Base-by-base conservation (phyloP, 2,113 vertebrate species). In the Erythrolamprus reginae region DNA sequence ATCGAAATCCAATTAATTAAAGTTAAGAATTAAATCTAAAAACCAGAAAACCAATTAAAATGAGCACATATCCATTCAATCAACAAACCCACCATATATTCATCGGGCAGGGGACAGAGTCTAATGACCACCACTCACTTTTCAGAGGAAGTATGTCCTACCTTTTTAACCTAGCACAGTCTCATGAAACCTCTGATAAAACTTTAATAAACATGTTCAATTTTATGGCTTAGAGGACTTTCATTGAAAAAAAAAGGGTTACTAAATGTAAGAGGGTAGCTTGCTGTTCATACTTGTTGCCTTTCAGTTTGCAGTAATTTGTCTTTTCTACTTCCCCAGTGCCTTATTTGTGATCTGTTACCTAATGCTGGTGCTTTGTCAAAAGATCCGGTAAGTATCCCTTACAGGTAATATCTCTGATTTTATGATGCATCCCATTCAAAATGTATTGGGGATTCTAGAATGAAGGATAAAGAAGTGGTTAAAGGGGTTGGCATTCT, bases 311-410 rank as follows among this genome's bases (percentile, higher is more conserved):
- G 21, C 23, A 24, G 52, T 77, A 42, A 33, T 17, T n/a, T 42
- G n/a, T 6, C 12, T 0, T 0, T 38, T 82, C 24, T 93, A 84
- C 96, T n/a, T 94, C 86, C 24, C 15, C 94, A 99, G 99, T 10
- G 98, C 92, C 0, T 96, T 99, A 87, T 99, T 98, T 96, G 92
- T 99, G 83, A 92, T 96, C 56, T 98, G 98, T 65, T 99, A 98
- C 96, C 91, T 98, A 92, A 96, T 97, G 90, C 97, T 99, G 86
- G 94, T 93, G 89, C 99, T 98, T 97, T 99, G 98, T 93, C 97
- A 98, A 95, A 98, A 97, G 23, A 98, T 98, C n/a, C 97, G 98
- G 99, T 99, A 94, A 98, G 97, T 96, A 53, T 26, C 21, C 38
- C 5, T 26, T 21, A 26, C 55, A 58, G 21, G 5, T 19, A 17